Base-by-base conservation (phyloP, 2,888 invertebrate species). In the Brachypterus glaber region DNA sequence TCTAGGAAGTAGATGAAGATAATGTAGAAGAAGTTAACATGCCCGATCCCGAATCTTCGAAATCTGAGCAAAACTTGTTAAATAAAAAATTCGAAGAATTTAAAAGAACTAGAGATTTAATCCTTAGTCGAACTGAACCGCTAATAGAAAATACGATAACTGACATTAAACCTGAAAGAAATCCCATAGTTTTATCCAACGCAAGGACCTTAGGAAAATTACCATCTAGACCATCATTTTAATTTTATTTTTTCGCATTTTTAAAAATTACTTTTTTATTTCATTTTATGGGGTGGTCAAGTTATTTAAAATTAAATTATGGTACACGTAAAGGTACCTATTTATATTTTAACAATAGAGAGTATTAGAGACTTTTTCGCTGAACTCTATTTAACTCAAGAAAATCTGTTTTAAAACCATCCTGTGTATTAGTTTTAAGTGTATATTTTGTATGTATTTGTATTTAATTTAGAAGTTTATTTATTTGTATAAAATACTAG, bases 1-100 rank as follows among this genome's bases (percentile, higher is more conserved):
- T 61, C 17, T 66, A 79, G 74, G 82, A 82, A 65, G 80, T 82
- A 12, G 80, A 80, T 51, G 81, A 80, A 55, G 79, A 79, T 26
- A 73, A 70, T 47, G 63, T 69, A 8, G 71, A 71, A 30, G 70
- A 69, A 24, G 53, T 60, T 34, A 48, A 57, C 13, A 46, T 57
- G 16, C 55, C 59, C 24, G 57, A 66, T 37, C 63, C 70, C 3
- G 62, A 67, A 17, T 69, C 67, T 5, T 71, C 72, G 47, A 64
- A 71, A 49, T 68, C 72, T 1, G 73, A 72, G 55, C 61, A 73
- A 21, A 55, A 55, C 33, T 47, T 63, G 15, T 51, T 62, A 14
- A 71, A 72, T 47, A 64, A 68, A 37, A 71, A 71, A 58, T 75
- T 76, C 49, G 73, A 71, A 40, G 72, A 74, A 51, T 76, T 74